phyloP scores from a whole-genome alignment of 2,113 vertebrate species.

The Rhagologus leucostigma region DNA sequence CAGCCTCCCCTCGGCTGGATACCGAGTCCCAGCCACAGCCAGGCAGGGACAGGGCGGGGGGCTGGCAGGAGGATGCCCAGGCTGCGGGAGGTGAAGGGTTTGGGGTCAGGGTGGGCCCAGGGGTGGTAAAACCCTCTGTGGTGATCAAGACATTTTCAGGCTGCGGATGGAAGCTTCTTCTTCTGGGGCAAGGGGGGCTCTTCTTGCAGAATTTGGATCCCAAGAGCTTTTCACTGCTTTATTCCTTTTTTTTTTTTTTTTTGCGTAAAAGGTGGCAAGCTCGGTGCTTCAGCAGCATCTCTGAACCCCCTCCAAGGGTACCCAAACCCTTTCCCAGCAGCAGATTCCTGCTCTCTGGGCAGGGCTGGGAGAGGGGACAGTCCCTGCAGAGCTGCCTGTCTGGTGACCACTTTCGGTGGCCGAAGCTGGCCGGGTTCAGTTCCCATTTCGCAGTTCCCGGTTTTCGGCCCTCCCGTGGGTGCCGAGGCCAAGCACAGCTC shows the following conservation, averaged over 20 bases:
- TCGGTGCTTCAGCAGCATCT: background rate
- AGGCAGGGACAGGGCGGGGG: background rate
- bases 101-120: background rate
- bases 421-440: rapidly evolving
- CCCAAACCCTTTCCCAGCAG: background rate
- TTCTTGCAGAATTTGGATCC: background rate
- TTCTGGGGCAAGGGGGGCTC: background rate
- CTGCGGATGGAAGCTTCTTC: rapidly evolving
- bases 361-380: background rate
- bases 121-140: background rate
- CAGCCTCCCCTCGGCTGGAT: background rate
- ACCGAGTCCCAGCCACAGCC: rapidly evolving
- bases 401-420: background rate
- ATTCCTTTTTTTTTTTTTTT: too few species aligned
- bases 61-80: background rate
- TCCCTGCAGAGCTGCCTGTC: background rate
- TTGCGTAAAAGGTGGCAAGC: background rate
- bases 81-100: background rate
- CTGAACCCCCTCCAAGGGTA: rapidly evolving
- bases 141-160: rapidly evolving
- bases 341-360: background rate
- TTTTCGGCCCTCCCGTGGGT: rapidly evolving
- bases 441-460: background rate
- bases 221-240: background rate
- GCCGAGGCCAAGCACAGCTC: rapidly evolving